Percentiles rank a stretch among this genome's conserved stretches.
These are phyloP conservation scores for Phyllostomus hastatus DNA, from an alignment of 2,113 vertebrate species.

Conservation along the genomic window DNA sequence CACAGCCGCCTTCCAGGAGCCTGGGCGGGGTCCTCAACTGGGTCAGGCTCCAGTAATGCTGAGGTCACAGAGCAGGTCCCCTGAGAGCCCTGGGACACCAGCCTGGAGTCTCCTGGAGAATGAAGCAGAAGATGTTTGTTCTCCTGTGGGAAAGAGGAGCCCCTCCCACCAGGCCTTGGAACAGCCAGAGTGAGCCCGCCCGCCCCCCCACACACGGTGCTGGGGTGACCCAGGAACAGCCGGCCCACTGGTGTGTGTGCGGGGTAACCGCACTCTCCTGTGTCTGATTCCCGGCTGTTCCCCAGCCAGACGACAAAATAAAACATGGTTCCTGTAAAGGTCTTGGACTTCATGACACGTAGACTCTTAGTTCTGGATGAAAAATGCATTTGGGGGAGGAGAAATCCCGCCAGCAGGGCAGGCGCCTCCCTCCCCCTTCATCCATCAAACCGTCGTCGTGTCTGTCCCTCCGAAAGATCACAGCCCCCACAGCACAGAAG, in stretches of 20 bases:
- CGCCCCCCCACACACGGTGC: accelerated
- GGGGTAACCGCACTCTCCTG: background rate
- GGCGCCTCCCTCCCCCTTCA: background rate
- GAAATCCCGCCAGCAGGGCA: background rate
- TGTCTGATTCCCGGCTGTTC: background rate
- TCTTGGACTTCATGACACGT: background rate
- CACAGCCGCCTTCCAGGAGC: accelerated
- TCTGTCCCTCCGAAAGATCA: background rate
- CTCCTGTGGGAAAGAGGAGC: background rate
- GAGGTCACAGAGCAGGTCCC: background rate
- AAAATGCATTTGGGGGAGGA: background rate
- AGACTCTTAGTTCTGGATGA: background rate
- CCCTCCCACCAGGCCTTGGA: background rate
- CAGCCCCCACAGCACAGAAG: background rate
- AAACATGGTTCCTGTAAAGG: background rate
- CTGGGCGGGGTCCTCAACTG: background rate
- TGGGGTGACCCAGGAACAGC: accelerated
- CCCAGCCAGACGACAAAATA: conserved; percentile 16
- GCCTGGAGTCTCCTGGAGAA: background rate
- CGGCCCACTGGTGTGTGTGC: background rate
- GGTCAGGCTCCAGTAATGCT: background rate
- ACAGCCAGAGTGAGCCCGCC: background rate
- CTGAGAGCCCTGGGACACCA: background rate
- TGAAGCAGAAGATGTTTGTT: background rate
- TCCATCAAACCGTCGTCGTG: no score